A percentile compares a stretch with the other conserved stretches of the same genome.
phyloP scores from a whole-genome alignment of 2,113 vertebrate genomes.

The Pheucticus melanocephalus region DNA sequence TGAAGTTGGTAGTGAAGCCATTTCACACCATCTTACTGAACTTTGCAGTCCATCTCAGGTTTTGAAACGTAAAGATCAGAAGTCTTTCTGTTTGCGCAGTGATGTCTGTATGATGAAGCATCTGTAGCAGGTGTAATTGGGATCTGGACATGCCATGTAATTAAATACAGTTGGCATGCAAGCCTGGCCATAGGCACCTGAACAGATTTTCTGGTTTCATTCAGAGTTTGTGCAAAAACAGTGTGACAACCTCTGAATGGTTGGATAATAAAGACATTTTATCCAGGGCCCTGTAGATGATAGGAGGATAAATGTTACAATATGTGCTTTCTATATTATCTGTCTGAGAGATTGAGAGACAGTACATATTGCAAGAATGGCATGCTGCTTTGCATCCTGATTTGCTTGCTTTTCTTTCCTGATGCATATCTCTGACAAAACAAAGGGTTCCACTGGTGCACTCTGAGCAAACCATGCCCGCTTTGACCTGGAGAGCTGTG shows the following conservation, averaged over 20 bases:
- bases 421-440: neutral
- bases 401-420: neutral
- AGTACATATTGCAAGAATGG: neutral
- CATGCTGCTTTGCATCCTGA: neutral
- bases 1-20: neutral
- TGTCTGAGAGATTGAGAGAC: neutral
- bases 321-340: neutral
- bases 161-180: neutral
- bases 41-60: neutral
- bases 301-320: neutral
- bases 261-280: neutral
- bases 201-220: neutral
- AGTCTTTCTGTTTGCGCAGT: neutral
- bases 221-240: neutral
- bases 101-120: neutral
- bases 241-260: neutral
- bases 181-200: neutral
- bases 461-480: rapidly evolving
- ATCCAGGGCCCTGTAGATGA: neutral
- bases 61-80: neutral
- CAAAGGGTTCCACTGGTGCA: rapidly evolving
- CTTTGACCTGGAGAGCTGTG: neutral
- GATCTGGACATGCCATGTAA: neutral
- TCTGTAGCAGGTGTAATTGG: neutral
- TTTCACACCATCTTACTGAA: neutral